phyloP scores from a whole-genome alignment of 2,888 invertebrate genomes.

The Luperina testacea region DNA sequence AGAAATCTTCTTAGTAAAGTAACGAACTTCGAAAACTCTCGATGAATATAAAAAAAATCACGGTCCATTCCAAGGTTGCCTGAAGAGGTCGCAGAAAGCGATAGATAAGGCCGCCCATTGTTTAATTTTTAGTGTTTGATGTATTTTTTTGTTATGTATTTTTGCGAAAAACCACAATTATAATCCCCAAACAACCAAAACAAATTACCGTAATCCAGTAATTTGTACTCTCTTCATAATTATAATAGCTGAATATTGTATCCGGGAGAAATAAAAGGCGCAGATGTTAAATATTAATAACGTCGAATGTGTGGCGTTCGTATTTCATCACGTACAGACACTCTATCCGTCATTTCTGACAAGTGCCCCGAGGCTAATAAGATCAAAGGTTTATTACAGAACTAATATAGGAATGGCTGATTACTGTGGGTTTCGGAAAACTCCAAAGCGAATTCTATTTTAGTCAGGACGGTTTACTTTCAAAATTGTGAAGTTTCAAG shows the following conservation, averaged over 20 bases:
- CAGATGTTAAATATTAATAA: constrained; percentile 80
- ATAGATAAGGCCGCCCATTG: too few relatives aligned
- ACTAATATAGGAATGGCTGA: constrained; percentile 36
- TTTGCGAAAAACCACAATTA: background rate
- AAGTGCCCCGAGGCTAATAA: constrained; percentile 56
- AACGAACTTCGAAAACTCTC: background rate
- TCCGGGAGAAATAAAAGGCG: constrained; percentile 66
- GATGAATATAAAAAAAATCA: background rate
- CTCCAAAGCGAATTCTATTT: constrained; percentile 1
- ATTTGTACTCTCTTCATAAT: constrained; percentile 52
- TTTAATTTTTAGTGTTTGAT: too few relatives aligned
- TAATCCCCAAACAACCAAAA: constrained; percentile 1
- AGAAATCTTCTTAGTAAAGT: background rate
- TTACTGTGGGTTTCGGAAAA: constrained; percentile 24
- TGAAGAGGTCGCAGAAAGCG: too few relatives aligned
- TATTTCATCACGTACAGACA: constrained; percentile 73
- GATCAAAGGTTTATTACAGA: constrained; percentile 51
- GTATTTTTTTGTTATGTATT: too few relatives aligned
- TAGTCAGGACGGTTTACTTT: background rate
- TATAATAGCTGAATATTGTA: constrained; percentile 49
- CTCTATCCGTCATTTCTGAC: constrained; percentile 74
- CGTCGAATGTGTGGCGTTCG: constrained; percentile 66
- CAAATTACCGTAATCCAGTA: constrained; percentile 51
- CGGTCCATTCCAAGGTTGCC: too few relatives aligned
- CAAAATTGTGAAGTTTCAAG: background rate